Evolutionary conservation across 2,797 vertebrate species (phyloP), one percentile per base, ranked within the genome.

Genomic region (Tamandua tetradactyla): DNA sequence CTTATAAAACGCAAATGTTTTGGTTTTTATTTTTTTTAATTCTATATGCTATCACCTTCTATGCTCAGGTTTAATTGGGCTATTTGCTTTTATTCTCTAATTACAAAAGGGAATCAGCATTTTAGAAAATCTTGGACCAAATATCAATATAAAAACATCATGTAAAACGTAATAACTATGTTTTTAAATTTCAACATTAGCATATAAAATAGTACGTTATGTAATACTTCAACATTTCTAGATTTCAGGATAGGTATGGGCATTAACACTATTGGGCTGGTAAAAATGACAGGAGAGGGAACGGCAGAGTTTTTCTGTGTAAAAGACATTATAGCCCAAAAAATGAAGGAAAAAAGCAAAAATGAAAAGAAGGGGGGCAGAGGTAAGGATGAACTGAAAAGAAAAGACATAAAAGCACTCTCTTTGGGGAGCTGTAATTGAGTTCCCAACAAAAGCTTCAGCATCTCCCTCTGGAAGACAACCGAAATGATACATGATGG

Each of bases 81-180:
- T 37, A 52, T 22, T 15, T 71, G 15, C 25, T 74, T 92, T 87
- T 44, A 81, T 40, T 64, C 37, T 93, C 22, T 47, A 95, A 49
- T 84, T 42, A 81, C 8, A 81, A 81, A 55, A 68, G 20, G 7
- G 40, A 92, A 75, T 79, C 2, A 61, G 37, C 13, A 27, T 76
- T 91, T 92, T 49, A 62, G 40, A 93, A 87, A 92, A 59, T 62
- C 55, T 66, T 44, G 12, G 7, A 62, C 15, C n/a, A 89, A 89
- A 80, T 35, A 18, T 35, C 72, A 78, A 93, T 0, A 12, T 30
- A 83, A 11, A 55, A 79, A 61, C 22, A 47, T 82, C 8, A 35
- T 9, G 40, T 18, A 81, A 55, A 83, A 74, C 84, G 23, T 32
- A 74, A 42, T n/a, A 18, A 4, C 17, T 55, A 14, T 3, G 22